Evolutionary conservation across 2,888 invertebrate species (phyloP).

Genomic region (Eristalinus sepulchralis): DNA sequence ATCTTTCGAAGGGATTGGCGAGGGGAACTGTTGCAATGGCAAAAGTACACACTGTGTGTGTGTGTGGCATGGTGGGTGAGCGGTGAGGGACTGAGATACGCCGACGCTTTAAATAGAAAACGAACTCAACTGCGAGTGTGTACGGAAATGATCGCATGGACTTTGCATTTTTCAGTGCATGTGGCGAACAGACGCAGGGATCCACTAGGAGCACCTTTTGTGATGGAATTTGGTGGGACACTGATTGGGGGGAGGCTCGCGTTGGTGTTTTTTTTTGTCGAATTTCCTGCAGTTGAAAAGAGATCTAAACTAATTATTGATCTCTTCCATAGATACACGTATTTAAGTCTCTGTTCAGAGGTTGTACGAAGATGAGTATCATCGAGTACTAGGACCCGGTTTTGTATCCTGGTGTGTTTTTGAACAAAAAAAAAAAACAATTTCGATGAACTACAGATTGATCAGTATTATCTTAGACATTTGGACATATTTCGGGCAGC

Average conservation of each 20-base stretch:
- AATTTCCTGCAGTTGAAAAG: no score
- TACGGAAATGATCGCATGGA: conserved; percentile 50
- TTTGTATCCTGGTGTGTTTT: no score
- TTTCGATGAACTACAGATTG: no score
- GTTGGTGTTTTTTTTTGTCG: not conserved
- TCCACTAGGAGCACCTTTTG: not conserved
- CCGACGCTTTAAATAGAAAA: conserved; percentile 50
- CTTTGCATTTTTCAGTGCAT: conserved; percentile 3
- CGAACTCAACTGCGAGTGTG: conserved; percentile 30
- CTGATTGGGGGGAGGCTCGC: not conserved
- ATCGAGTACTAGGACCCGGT: no score
- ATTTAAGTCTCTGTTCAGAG: no score
- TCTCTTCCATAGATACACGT: no score
- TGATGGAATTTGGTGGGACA: not conserved
- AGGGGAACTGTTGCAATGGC: conserved; percentile 31
- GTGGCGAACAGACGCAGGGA: conserved; percentile 9
- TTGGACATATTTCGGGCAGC: no score
- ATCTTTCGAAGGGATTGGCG: not conserved
- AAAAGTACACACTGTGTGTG: conserved; percentile 4
- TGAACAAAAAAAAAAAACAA: no score
- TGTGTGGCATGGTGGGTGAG: not conserved
- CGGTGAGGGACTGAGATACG: conserved; percentile 8
- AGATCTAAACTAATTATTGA: no score
- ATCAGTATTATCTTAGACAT: no score
- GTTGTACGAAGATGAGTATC: no score